Percentiles rank a stretch among this genome's conserved stretches.
Conservation (phyloP, 2,888 invertebrate species). For the Linyphia triangularis region DNA sequence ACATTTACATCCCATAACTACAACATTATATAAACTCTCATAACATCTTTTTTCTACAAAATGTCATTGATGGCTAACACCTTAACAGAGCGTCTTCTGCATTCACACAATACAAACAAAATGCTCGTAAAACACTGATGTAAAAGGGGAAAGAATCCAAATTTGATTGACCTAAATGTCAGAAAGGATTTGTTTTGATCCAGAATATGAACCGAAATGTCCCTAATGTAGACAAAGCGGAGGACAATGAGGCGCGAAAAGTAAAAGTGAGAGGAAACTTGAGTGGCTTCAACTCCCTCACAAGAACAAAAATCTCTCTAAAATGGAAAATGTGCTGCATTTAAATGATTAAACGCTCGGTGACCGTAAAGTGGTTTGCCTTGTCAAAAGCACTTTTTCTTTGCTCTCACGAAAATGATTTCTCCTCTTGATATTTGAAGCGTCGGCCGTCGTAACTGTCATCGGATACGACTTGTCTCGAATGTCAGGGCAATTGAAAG, state of each 20-base stretch:
- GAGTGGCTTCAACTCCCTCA: neutral
- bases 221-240: neutral
- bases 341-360: conserved; percentile 49
- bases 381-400: conserved; percentile 31
- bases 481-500: neutral
- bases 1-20: no score
- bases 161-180: neutral
- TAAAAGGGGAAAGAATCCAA: neutral
- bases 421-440: conserved; percentile 35
- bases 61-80: no score
- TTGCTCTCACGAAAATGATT: conserved; percentile 19
- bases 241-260: neutral
- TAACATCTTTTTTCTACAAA: no score
- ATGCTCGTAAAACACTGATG: neutral
- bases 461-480: conserved; percentile 23
- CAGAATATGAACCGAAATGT: neutral
- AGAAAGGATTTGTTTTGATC: neutral
- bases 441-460: conserved; percentile 39
- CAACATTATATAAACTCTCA: no score
- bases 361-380: conserved; percentile 44
- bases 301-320: conserved; percentile 26
- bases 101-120: neutral
- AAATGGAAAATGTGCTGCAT: conserved; percentile 8
- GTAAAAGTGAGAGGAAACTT: neutral
- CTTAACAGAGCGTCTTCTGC: neutral